A percentile compares a stretch with the other conserved stretches of the same genome.
Evolutionary conservation across 1,140 invertebrate species (phyloP).

Genomic region (Tetramorium parvispinum): DNA sequence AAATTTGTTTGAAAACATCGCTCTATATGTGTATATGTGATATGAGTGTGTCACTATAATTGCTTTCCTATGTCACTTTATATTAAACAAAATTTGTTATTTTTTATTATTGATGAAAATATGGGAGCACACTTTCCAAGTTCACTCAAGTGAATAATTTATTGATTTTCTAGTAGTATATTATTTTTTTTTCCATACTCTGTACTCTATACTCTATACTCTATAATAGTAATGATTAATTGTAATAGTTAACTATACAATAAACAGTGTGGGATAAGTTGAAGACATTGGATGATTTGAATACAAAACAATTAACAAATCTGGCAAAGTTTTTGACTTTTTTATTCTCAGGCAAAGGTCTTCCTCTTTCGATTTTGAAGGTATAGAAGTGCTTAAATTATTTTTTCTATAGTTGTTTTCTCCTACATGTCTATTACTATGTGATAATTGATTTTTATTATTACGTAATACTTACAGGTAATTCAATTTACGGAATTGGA

Average conservation of each 20-base stretch:
- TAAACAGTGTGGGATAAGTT: conserved; percentile 97
- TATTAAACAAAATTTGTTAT: neutral
- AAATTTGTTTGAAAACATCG: neutral
- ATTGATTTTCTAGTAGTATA: neutral
- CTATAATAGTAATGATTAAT: conserved; percentile 43
- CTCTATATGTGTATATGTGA: neutral
- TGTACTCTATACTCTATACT: no score
- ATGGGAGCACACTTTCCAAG: neutral
- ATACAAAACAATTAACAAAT: conserved; percentile 89
- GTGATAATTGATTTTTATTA: conserved; percentile 7
- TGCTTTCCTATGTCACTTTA: neutral
- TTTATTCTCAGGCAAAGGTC: conserved; percentile 92
- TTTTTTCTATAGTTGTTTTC: neutral
- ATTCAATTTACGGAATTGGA: conserved; percentile 93
- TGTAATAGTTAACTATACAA: conserved; percentile 93
- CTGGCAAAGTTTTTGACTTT: conserved; percentile 92
- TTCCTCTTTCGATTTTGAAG: conserved; percentile 95
- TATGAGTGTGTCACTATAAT: neutral
- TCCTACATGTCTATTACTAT: neutral
- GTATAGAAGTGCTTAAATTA: conserved; percentile 84
- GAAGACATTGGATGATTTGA: conserved; percentile 90
- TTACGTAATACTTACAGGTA: conserved; percentile 86
- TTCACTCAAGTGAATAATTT: neutral
- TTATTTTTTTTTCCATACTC: neutral
- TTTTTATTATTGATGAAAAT: neutral